These are phyloP conservation scores for Euclidia mi DNA, from an alignment of 2,888 invertebrate genomes.

Conservation along the genomic window DNA sequence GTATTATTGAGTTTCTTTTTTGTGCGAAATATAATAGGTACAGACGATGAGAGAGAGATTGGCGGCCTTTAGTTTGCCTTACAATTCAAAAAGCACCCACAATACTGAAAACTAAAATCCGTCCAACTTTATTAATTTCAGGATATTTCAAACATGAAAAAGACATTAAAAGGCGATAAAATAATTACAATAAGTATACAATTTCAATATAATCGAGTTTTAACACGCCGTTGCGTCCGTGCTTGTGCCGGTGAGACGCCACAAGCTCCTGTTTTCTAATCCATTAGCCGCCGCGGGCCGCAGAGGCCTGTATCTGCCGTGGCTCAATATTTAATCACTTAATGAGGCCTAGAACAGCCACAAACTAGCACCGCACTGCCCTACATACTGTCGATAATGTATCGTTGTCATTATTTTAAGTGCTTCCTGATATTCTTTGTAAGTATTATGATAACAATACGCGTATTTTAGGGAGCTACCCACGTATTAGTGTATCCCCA, in stretches of 20 bases:
- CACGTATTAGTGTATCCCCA: too few species aligned
- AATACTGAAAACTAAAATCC: too few species aligned
- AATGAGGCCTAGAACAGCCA: slow-evolving; percentile 39
- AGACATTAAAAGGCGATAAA: too few species aligned
- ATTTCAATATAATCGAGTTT: too few species aligned
- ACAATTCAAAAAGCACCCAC: too few species aligned
- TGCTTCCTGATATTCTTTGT: slow-evolving; percentile 15
- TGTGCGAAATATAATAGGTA: too few species aligned
- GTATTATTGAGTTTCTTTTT: too few species aligned
- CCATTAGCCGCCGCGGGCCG: slow-evolving; percentile 41
- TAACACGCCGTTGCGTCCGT: not conserved
- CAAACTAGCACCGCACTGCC: slow-evolving; percentile 19
- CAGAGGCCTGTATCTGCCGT: slow-evolving; percentile 21
- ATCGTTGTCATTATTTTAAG: slow-evolving; percentile 39
- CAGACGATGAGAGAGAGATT: too few species aligned
- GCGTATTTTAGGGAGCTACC: not conserved
- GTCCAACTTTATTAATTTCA: too few species aligned
- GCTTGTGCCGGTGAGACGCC: not conserved
- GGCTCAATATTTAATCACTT: slow-evolving; percentile 54
- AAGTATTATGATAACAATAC: not conserved
- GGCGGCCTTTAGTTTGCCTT: too few species aligned
- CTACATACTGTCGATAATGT: slow-evolving; percentile 23
- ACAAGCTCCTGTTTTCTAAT: slow-evolving; percentile 42
- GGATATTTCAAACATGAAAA: too few species aligned
- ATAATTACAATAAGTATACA: too few species aligned